These are phyloP conservation scores for Manacus vitellinus DNA, from an alignment of 2,113 vertebrate genomes.

Conservation along the genomic window DNA sequence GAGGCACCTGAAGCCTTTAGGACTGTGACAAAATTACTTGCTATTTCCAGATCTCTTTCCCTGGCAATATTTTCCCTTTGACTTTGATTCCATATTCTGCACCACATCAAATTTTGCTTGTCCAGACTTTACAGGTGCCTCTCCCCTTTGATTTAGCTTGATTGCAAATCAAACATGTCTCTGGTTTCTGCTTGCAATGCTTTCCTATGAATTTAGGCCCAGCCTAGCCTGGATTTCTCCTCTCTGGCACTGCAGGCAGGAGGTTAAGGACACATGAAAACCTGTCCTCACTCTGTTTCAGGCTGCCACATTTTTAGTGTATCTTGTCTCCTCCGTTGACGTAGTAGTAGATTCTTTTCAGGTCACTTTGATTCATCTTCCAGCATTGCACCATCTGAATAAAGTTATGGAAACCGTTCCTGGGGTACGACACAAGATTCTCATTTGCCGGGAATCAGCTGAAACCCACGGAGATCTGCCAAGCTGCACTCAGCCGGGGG, in stretches of 20 bases:
- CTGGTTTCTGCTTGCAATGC: not conserved
- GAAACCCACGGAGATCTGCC: rapidly evolving
- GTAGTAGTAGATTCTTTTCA: not conserved
- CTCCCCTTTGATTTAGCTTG: not conserved
- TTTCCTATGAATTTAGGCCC: not conserved
- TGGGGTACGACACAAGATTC: not conserved
- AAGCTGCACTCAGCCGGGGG: not conserved
- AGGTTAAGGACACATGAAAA: not conserved
- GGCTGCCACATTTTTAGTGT: not conserved
- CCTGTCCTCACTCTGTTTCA: not conserved
- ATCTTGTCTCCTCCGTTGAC: not conserved
- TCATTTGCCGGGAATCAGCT: not conserved
- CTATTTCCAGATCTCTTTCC: not conserved
- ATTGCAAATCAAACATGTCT: not conserved
- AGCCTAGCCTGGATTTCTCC: not conserved
- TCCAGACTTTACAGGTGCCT: not conserved
- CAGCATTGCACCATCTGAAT: not conserved
- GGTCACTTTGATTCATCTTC: not conserved
- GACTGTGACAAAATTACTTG: not conserved
- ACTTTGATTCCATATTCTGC: not conserved
- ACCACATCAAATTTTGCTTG: not conserved
- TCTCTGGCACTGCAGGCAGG: not conserved
- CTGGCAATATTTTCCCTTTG: not conserved
- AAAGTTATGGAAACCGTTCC: not conserved
- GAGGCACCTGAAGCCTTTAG: not conserved